phyloP scores from a whole-genome alignment of 2,113 vertebrate species.

The Pollimyrus isidori region DNA sequence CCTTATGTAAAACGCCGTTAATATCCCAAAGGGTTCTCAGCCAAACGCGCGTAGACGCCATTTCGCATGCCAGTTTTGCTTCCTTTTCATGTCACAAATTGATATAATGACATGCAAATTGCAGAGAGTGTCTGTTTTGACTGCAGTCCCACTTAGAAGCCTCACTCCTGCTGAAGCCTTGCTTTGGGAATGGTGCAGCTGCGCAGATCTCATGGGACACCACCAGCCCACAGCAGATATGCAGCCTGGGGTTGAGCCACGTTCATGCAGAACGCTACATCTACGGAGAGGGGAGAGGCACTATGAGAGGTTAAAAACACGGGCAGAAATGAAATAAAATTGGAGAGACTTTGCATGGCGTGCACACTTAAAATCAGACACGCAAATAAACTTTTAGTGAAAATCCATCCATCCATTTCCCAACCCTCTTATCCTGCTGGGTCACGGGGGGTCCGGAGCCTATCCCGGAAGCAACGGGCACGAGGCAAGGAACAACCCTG shows the following conservation, averaged over 20 bases:
- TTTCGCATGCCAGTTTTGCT: not conserved
- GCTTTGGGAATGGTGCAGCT: not conserved
- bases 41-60: not conserved
- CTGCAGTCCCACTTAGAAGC: not conserved
- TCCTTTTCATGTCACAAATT: slow-evolving; percentile 7
- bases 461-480: too few relatives aligned
- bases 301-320: not conserved
- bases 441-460: too few relatives aligned
- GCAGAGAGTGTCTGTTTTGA: slow-evolving; percentile 1
- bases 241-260: not conserved
- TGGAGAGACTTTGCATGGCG: not conserved
- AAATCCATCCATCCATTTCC: too few relatives aligned
- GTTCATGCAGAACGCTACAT: not conserved
- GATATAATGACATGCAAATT: slow-evolving; percentile 9
- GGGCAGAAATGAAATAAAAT: not conserved
- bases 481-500: too few relatives aligned
- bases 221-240: not conserved
- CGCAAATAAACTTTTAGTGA: not conserved
- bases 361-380: not conserved
- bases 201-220: not conserved
- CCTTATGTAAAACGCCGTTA: not conserved
- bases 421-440: too few relatives aligned
- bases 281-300: not conserved
- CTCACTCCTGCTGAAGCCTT: not conserved
- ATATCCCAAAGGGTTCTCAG: not conserved